Evolutionary conservation across 2,113 vertebrate species (phyloP), one percentile per base, ranked within the genome.

Genomic region (Larimichthys crocea): DNA sequence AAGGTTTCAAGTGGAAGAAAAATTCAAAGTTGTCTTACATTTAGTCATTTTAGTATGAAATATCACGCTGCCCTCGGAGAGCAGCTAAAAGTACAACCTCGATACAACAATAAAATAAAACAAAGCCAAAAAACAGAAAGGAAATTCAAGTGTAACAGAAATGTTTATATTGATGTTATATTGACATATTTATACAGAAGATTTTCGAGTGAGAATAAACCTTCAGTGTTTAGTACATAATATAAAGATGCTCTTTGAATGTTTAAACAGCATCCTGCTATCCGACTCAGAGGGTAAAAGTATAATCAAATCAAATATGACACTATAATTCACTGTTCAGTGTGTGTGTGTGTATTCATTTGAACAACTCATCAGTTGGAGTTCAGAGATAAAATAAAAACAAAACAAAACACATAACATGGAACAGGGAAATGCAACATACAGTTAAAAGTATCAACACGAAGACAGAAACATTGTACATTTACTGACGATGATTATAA

Each of bases 201-300:
- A 80, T 49, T 76, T 80, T 20, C 63, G 46, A 86, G 65, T 65
- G 65, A 90, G 53, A 80, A 83, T 35, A 76, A 88, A 88, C 70
- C 74, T 87, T 82, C 78, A 76, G 76, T 70, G 78, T 86, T 82
- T 68, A 86, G 80, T 81, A 91, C 85, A 91, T 95, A 57, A 75
- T 55, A 90, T 92, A 35, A 86, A 94, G 55, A 86, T 65, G 76
- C 52, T 74, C 62, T 85, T 92, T 92, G 94, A 95, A 95, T 93
- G 94, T 95, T 95, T 95, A 92, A 96, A 96, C 95, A 96, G 95
- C 96, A 96, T 97, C 96, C 96, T 96, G 96, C 95, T 95, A 95
- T 96, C 93, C 95, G 96, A 95, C 94, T 95, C 95, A 94, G 91
- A 80, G 95, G 94, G 94, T 95, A 93, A 95, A 95, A 96, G 94